A percentile compares a stretch with the other conserved stretches of the same genome.
Conservation (phyloP, 2,113 vertebrate species). For the Macrotus californicus region DNA sequence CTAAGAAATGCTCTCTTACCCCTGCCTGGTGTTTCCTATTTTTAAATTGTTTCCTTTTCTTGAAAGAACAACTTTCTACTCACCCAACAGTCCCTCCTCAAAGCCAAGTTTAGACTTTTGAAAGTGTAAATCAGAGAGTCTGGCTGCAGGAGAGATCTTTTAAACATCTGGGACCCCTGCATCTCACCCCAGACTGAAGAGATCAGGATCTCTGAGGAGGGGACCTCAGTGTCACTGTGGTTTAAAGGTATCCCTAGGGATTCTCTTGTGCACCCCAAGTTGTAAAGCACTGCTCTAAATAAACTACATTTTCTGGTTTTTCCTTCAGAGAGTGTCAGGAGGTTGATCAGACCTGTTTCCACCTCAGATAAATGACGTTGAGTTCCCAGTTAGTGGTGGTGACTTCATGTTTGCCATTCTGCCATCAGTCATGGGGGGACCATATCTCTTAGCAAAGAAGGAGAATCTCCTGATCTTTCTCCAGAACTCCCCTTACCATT, state of each 20-base stretch:
- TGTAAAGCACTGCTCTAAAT: neutral
- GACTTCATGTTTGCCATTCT: neutral
- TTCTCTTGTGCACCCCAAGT: neutral
- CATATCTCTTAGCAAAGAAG: neutral
- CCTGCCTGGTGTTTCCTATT: neutral
- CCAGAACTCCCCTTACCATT: neutral
- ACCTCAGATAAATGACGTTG: neutral
- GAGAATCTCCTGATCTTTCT: neutral
- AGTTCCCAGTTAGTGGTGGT: neutral
- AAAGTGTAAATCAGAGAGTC: neutral
- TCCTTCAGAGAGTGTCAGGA: neutral
- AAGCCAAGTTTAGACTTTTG: neutral
- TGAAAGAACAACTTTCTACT: neutral
- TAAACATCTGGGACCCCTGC: neutral
- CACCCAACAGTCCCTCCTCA: neutral
- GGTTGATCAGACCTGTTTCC: neutral
- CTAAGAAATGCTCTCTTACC: neutral
- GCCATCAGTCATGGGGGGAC: neutral
- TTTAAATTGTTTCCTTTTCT: neutral
- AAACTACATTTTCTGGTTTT: neutral
- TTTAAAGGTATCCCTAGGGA: neutral
- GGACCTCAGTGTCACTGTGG: neutral
- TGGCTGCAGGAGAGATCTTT: neutral
- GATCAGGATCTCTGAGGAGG: neutral
- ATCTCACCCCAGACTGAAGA: neutral